Base-by-base conservation (phyloP, 1,140 invertebrate species). In the Drosophila chauvacae region DNA sequence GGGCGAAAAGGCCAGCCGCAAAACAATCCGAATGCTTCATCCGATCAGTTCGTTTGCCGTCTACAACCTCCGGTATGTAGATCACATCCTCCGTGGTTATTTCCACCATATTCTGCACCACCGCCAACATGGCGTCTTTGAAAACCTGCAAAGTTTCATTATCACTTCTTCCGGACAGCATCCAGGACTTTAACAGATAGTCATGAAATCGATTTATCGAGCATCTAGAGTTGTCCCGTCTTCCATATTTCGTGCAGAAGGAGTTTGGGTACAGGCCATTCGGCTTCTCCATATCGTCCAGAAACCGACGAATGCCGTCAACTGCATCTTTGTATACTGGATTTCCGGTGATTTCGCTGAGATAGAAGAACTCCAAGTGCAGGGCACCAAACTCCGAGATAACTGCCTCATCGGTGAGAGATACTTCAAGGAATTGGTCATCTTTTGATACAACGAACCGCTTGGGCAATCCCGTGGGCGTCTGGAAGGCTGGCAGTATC, bases 11-110 rank as follows among this genome's bases (percentile, higher is more conserved):
- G 47, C 98, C 99, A 79, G 98, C 98, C 60, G 96, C 95, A 92
- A 99, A 99, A 92, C 98, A 99, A 1, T 97, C 97, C 51, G 99
- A 93, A 93, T 99, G 98, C 88, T 98, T 98, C 98, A 99, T 99
- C 94, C 99, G 99, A 91, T 98, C 96, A 80, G 99, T 98, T 1
- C 97, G 93, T 50, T 96, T 93, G 42, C 97, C 97, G 90, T 97
- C 98, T 90, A 97, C 98, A 87, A 98, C 94, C 91, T 99, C 98
- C 7, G 97, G 97, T 61, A 98, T 96, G 93, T 99, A 99, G 6
- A 95, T 94, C 1, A 99, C 94, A 0, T 97, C 97, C 26, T 95
- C 94, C 2, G 95, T 94, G 4, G 97, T 98, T 48, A 95, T 96
- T 50, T 96, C 93, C 14, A 99, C 94, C 95, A 99, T 96, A 81